Percentiles rank a stretch among this genome's conserved stretches.
phyloP scores from a whole-genome alignment of 2,888 invertebrate species.

The Zaprionus lineosus region DNA sequence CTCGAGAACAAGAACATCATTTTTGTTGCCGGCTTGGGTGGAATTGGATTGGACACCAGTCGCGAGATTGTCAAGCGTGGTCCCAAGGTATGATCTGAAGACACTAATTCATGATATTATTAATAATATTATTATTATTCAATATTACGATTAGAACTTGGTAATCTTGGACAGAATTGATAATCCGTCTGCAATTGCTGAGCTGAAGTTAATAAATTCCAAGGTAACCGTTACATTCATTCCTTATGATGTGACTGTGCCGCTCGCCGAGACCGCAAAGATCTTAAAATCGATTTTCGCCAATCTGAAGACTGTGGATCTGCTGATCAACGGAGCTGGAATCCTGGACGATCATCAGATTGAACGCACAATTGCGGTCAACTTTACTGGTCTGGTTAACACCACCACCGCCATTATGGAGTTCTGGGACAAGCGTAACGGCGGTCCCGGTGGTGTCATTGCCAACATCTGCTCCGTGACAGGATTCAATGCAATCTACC shows the following conservation, averaged over 20 bases:
- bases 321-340: slow-evolving; percentile 75
- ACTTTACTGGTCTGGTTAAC: slow-evolving; percentile 73
- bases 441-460: slow-evolving; percentile 82
- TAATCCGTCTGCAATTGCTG: slow-evolving; percentile 57
- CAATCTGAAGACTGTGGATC: slow-evolving; percentile 66
- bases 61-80: slow-evolving; percentile 59
- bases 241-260: slow-evolving; percentile 68
- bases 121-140: not conserved
- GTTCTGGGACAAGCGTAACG: slow-evolving; percentile 82
- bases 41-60: slow-evolving; percentile 75
- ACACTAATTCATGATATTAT: not conserved
- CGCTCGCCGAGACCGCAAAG: slow-evolving; percentile 59
- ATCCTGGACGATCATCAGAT: slow-evolving; percentile 71
- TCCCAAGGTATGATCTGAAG: slow-evolving; percentile 54
- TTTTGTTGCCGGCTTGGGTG: slow-evolving; percentile 77
- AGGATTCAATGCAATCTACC: slow-evolving; percentile 71
- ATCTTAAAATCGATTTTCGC: slow-evolving; percentile 66
- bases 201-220: slow-evolving; percentile 58
- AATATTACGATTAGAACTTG: slow-evolving; percentile 65
- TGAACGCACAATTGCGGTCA: slow-evolving; percentile 67
- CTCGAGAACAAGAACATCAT: slow-evolving; percentile 71
- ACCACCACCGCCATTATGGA: slow-evolving; percentile 77
- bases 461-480: slow-evolving; percentile 81
- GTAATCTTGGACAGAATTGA: slow-evolving; percentile 69
- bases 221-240: slow-evolving; percentile 61